phyloP scores from a whole-genome alignment of 35 echinoderm and acorn worm species.

The Heliocidaris erythrogramma region DNA sequence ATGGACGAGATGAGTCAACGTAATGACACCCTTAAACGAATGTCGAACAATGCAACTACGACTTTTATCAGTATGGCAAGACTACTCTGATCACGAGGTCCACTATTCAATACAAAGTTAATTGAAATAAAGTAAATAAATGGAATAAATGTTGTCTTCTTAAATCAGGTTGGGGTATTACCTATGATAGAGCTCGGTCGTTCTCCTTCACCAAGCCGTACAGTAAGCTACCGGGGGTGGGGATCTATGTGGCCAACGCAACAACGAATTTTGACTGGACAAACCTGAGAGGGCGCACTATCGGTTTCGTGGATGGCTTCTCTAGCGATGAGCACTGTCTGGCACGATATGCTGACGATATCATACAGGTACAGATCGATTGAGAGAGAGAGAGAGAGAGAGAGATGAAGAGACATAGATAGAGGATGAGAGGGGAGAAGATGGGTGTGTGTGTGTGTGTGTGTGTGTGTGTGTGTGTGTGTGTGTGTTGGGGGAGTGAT shows the following conservation, averaged over 20 bases:
- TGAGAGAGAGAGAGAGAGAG: background rate
- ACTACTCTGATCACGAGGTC: too few species aligned
- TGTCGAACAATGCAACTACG: too few species aligned
- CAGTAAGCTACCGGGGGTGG: background rate
- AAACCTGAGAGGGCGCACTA: background rate
- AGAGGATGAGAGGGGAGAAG: too few species aligned
- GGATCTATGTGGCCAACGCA: constrained; percentile 19
- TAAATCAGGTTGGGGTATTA: constrained; percentile 28
- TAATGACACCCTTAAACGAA: too few species aligned
- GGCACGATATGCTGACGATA: constrained; percentile 5
- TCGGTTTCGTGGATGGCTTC: constrained; percentile 22
- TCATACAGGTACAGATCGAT: constrained; percentile 14
- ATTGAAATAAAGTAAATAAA: too few species aligned
- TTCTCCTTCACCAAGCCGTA: constrained; percentile 36
- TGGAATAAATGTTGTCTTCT: background rate
- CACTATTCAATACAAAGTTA: too few species aligned
- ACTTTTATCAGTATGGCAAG: too few species aligned
- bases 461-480: too few species aligned
- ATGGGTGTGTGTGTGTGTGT: too few species aligned
- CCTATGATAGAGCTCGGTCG: background rate
- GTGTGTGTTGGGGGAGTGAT: too few species aligned
- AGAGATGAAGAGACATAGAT: too few species aligned
- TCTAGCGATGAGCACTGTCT: constrained; percentile 35
- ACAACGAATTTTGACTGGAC: constrained; percentile 41
- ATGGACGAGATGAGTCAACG: too few species aligned